phyloP scores from a whole-genome alignment of 1,140 invertebrate genomes.

The Zaprionus lachaisei region DNA sequence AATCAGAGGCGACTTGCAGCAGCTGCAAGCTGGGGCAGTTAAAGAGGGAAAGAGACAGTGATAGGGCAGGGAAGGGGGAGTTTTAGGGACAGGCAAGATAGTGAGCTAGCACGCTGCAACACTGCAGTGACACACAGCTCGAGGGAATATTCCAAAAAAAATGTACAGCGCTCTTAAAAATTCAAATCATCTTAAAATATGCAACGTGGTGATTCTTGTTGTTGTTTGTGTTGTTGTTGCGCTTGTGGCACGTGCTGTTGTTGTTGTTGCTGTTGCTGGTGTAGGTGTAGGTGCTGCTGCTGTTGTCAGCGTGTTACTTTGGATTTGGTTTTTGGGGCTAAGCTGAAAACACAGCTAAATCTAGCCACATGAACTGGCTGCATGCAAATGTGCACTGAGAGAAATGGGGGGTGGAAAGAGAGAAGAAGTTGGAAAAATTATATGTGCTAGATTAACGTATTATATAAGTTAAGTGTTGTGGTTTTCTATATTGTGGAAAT shows the following conservation, averaged over 20 bases:
- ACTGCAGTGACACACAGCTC: slow-evolving; percentile 69
- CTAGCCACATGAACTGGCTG: slow-evolving; percentile 7
- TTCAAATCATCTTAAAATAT: slow-evolving; percentile 81
- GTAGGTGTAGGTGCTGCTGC: slow-evolving; percentile 2
- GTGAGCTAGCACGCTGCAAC: not conserved
- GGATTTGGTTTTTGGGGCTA: slow-evolving; percentile 29
- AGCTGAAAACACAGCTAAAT: slow-evolving; percentile 31
- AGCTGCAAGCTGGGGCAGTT: slow-evolving; percentile 1
- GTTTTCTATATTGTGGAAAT: too few relatives aligned
- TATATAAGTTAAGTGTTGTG: too few relatives aligned
- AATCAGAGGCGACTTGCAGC: slow-evolving; percentile 33
- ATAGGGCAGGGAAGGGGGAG: not conserved
- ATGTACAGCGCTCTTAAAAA: slow-evolving; percentile 73
- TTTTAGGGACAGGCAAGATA: not conserved
- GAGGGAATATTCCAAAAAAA: slow-evolving; percentile 59
- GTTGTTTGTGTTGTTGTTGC: not conserved
- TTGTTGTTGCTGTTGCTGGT: slow-evolving; percentile 1
- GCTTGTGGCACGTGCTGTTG: slow-evolving; percentile 2
- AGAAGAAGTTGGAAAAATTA: too few relatives aligned
- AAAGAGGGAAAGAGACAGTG: slow-evolving; percentile 11
- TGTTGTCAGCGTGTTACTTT: slow-evolving; percentile 34
- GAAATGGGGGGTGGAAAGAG: not conserved
- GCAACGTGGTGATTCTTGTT: slow-evolving; percentile 38
- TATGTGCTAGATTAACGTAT: too few relatives aligned
- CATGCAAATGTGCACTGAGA: slow-evolving; percentile 17